phyloP scores from a whole-genome alignment of 1,140 invertebrate genomes.

The Pomacea maculata region DNA sequence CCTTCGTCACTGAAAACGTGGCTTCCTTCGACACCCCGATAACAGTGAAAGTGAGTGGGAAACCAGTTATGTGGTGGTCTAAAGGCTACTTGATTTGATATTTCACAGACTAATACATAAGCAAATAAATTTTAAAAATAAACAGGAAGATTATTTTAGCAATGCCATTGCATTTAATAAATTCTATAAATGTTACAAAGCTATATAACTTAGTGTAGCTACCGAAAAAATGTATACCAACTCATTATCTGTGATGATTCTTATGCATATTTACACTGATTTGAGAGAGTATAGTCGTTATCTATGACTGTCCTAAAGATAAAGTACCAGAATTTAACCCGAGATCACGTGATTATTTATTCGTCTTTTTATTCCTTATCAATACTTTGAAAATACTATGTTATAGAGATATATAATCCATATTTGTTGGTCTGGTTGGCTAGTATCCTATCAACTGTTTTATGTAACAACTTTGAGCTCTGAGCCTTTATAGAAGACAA shows the following conservation, averaged over 20 bases:
- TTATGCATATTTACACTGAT: neutral
- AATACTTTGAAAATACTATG: neutral
- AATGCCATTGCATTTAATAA: too few species aligned
- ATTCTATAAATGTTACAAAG: too few species aligned
- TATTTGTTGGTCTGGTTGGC: neutral
- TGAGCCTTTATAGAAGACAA: neutral
- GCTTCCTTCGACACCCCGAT: neutral
- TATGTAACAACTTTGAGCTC: neutral
- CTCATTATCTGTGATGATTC: neutral
- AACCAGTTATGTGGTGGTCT: too few species aligned
- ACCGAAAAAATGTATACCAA: too few species aligned
- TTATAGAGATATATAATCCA: too few species aligned
- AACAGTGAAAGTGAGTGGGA: neutral
- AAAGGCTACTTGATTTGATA: too few species aligned
- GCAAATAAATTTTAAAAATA: too few species aligned
- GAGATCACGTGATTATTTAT: neutral
- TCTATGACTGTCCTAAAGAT: too few species aligned
- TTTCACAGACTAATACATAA: too few species aligned
- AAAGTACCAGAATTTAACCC: too few species aligned
- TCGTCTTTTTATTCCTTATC: neutral
- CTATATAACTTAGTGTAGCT: too few species aligned
- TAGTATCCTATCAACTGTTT: neutral
- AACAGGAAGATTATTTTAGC: too few species aligned
- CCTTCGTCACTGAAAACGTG: conserved; percentile 4
- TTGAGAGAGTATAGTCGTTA: neutral